These are phyloP conservation scores for Metacarcinus magister DNA, from an alignment of 2,888 invertebrate genomes.

Conservation along the genomic window DNA sequence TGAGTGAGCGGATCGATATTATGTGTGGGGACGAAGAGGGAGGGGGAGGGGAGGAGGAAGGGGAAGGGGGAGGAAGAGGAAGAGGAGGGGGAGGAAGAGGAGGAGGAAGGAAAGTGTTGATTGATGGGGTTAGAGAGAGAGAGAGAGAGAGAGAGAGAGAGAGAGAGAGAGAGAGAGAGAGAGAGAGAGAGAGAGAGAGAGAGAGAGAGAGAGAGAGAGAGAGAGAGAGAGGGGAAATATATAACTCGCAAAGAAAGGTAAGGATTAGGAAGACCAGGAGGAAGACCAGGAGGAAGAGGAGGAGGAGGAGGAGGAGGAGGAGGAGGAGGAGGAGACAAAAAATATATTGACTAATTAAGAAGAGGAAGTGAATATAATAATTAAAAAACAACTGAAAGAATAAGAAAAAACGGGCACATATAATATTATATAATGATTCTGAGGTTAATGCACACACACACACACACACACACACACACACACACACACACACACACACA, in stretches of 20 bases:
- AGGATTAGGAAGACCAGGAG: neutral
- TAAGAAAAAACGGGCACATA: too few relatives aligned
- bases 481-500: constrained; percentile 64
- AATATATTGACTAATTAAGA: too few relatives aligned
- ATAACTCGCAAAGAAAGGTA: neutral
- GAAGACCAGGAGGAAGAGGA: neutral
- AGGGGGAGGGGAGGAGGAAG: neutral
- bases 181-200: constrained; percentile 71
- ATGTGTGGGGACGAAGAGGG: neutral
- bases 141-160: neutral
- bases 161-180: constrained; percentile 73
- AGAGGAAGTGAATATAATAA: too few relatives aligned
- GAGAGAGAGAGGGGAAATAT: neutral
- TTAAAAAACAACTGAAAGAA: too few relatives aligned
- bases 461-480: constrained; percentile 50
- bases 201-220: constrained; percentile 67
- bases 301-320: too few relatives aligned
- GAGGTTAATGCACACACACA: neutral
- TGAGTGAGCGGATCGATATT: neutral
- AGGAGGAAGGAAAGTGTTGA: neutral
- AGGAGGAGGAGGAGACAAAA: too few relatives aligned
- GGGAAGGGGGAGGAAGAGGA: neutral
- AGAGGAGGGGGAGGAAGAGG: too few relatives aligned
- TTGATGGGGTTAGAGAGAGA: constrained; percentile 32
- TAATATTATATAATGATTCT: too few relatives aligned